Percentiles rank a stretch among this genome's conserved stretches.
Conservation (phyloP, 2,888 invertebrate genomes). For the Chaetogeoica ovagalla region DNA sequence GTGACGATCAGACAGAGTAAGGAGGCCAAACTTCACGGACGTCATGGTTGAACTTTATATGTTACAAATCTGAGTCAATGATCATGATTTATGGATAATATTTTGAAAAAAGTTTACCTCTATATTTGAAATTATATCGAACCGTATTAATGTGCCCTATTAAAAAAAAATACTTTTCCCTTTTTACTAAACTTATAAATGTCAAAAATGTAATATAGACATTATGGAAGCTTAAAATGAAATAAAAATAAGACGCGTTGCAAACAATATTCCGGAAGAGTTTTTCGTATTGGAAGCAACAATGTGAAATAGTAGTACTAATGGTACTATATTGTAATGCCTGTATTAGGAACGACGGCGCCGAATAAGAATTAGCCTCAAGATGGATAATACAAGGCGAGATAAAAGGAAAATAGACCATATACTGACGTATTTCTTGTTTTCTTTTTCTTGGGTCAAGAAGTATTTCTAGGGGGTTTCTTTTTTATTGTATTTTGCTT, state of each 20-base stretch:
- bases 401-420: not conserved
- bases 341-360: constrained; percentile 26
- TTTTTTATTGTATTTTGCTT: not conserved
- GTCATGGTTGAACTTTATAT: no score
- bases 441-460: not conserved
- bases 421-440: not conserved
- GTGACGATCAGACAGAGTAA: no score
- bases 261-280: not conserved
- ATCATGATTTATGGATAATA: no score
- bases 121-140: no score
- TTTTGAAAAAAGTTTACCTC: no score
- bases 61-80: no score
- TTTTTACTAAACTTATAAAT: not conserved
- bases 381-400: constrained; percentile 11
- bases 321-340: constrained; percentile 12
- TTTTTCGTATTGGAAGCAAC: not conserved
- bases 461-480: not conserved
- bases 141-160: no score
- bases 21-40: no score
- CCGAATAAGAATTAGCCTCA: constrained; percentile 34
- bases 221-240: not conserved
- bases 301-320: not conserved
- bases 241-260: not conserved
- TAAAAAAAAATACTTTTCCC: no score
- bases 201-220: not conserved